phyloP scores from a whole-genome alignment of 1,140 invertebrate genomes.

The Achatina immaculata region DNA sequence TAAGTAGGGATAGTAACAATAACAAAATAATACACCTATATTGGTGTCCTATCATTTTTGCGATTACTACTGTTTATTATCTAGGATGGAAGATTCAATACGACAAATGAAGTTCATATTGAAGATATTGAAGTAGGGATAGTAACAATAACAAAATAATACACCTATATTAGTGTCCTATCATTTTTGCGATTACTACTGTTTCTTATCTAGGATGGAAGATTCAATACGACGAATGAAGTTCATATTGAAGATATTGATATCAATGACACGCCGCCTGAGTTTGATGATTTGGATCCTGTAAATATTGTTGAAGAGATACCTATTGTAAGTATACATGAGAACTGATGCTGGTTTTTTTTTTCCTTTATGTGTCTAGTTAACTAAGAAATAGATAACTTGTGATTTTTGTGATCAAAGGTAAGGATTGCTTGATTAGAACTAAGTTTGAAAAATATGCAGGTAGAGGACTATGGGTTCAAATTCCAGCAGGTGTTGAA shows the following conservation, averaged over 20 bases:
- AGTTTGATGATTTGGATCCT: constrained; percentile 21
- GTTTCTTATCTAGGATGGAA: constrained; percentile 52
- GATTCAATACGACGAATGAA: constrained; percentile 18
- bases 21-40: too few species aligned
- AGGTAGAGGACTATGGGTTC: too few species aligned
- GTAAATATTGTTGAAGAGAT: constrained; percentile 41
- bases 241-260: constrained; percentile 47
- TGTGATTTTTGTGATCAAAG: not conserved
- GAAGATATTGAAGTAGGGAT: constrained; percentile 37
- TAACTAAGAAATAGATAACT: not conserved
- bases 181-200: not conserved
- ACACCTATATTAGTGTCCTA: too few species aligned
- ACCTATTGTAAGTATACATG: constrained; percentile 41
- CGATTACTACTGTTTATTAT: constrained; percentile 17
- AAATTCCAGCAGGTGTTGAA: too few species aligned
- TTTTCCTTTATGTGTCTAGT: not conserved
- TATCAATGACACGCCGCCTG: constrained; percentile 51
- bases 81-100: constrained; percentile 46
- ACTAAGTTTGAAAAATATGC: too few species aligned
- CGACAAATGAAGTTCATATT: constrained; percentile 44
- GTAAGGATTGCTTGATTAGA: too few species aligned
- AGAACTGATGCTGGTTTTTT: not conserved
- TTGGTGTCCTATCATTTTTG: too few species aligned
- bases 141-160: too few species aligned
- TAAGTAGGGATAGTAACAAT: too few species aligned